Conservation (phyloP, 2,888 invertebrate species). For the Orchestes rusci region DNA sequence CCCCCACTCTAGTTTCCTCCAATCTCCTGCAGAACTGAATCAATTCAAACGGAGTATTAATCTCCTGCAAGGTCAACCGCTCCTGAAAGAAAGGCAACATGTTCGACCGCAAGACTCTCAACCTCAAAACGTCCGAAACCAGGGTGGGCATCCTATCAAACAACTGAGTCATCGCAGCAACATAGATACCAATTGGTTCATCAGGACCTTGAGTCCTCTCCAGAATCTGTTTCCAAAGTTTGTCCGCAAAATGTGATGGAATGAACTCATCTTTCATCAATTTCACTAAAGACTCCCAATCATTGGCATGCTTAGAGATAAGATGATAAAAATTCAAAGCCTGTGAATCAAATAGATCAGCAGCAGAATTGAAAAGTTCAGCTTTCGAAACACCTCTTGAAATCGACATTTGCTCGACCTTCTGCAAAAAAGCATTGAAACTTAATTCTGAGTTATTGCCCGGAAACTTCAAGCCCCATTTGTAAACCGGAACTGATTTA, state of each 20-base stretch:
- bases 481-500: too few relatives aligned
- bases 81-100: not conserved
- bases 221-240: conserved; percentile 12
- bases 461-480: too few relatives aligned
- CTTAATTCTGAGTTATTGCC: too few relatives aligned
- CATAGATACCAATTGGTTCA: too few relatives aligned
- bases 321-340: too few relatives aligned
- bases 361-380: not conserved
- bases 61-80: conserved; percentile 2
- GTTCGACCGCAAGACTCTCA: not conserved
- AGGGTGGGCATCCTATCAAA: too few relatives aligned
- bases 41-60: conserved; percentile 4
- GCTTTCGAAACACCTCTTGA: not conserved
- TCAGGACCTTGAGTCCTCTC: too few relatives aligned
- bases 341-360: not conserved
- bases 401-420: not conserved
- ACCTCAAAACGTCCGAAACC: not conserved
- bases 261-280: conserved; percentile 6
- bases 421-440: too few relatives aligned
- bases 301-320: not conserved
- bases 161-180: too few relatives aligned
- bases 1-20: conserved; percentile 1
- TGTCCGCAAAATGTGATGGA: not conserved
- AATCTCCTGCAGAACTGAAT: conserved; percentile 3
- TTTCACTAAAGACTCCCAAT: not conserved